A percentile compares a stretch with the other conserved stretches of the same genome.
These are phyloP conservation scores for Cephus rjabovi DNA, from an alignment of 2,888 invertebrate species.

Conservation along the genomic window DNA sequence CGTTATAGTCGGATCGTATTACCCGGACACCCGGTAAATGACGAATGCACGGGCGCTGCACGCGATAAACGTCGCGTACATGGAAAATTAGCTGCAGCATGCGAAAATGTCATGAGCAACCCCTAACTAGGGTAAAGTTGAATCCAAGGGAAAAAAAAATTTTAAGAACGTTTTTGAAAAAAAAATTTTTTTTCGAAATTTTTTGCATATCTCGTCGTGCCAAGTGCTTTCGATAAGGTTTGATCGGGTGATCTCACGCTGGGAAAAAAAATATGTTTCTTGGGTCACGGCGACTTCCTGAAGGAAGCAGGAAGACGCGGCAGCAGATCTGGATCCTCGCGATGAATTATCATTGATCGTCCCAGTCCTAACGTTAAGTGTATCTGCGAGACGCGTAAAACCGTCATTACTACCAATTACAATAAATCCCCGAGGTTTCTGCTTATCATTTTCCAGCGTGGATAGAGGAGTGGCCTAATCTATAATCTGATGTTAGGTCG, in stretches of 20 bases:
- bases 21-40: background rate
- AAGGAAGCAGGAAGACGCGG: background rate
- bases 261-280: too few relatives aligned
- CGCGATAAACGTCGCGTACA: slow-evolving; percentile 3
- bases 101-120: background rate
- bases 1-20: slow-evolving; percentile 11
- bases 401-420: slow-evolving; percentile 60
- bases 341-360: background rate
- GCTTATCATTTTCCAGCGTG: slow-evolving; percentile 48
- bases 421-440: slow-evolving; percentile 54
- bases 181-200: background rate
- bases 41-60: slow-evolving; percentile 13
- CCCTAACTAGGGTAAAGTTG: slow-evolving; percentile 16
- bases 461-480: slow-evolving; percentile 29
- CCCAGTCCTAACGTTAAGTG: background rate
- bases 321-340: background rate
- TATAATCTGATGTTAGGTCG: slow-evolving; percentile 29
- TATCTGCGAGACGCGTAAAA: slow-evolving; percentile 34
- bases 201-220: background rate
- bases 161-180: background rate
- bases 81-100: background rate
- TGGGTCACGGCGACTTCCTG: background rate
- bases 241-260: too few relatives aligned
- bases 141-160: slow-evolving; percentile 11
- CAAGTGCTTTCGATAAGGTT: background rate